These are phyloP conservation scores for Sandelia bainsii DNA, from an alignment of 2,797 vertebrate genomes.

Conservation along the genomic window DNA sequence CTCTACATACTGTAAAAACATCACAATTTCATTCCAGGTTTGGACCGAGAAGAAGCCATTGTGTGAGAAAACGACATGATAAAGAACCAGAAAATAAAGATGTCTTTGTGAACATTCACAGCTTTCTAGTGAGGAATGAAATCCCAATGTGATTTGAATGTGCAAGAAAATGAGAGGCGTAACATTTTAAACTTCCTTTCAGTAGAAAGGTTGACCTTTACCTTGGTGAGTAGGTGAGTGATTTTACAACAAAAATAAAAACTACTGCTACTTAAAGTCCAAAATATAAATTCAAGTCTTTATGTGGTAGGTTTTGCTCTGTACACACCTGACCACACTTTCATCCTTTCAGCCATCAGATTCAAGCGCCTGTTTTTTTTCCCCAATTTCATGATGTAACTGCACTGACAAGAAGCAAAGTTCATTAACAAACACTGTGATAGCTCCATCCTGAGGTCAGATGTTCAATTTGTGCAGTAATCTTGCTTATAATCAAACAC, in stretches of 20 bases:
- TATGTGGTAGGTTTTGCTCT: background rate
- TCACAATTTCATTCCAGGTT: constrained; percentile 45
- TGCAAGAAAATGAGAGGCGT: background rate
- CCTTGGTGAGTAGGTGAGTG: constrained; percentile 18
- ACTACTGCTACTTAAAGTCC: background rate
- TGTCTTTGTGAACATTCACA: constrained; percentile 13
- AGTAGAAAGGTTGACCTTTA: background rate
- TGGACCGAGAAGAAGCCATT: constrained; percentile 15
- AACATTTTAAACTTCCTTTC: background rate
- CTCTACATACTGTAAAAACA: constrained; percentile 41
- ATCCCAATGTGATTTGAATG: constrained; percentile 2
- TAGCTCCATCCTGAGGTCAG: no score
- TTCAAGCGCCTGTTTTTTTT: background rate
- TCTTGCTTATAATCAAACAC: no score
- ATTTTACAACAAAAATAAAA: constrained; percentile 5
- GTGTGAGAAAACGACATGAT: constrained; percentile 11
- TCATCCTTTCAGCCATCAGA: background rate
- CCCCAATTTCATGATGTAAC: background rate
- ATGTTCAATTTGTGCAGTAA: no score
- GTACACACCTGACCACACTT: background rate
- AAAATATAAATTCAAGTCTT: constrained; percentile 1
- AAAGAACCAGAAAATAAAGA: constrained; percentile 16
- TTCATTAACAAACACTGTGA: no score
- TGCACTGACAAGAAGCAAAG: no score
- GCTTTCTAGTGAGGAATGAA: constrained; percentile 21